Evolutionary conservation across 2,113 vertebrate genomes (phyloP).

Genomic region (Psammodynastes pulverulentus): DNA sequence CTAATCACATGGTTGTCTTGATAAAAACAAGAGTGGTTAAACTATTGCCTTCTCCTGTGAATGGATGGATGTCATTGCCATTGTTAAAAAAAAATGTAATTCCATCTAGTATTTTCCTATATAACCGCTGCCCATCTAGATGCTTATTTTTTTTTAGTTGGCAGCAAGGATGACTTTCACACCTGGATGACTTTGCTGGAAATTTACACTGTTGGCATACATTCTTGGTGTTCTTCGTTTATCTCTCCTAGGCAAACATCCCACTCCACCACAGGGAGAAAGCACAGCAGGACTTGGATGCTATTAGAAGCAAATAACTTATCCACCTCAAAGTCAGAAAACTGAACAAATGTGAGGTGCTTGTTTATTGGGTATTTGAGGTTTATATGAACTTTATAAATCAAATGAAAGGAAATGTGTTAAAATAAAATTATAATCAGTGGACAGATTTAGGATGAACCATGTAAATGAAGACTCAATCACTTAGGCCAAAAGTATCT

Average conservation of each 20-base stretch:
- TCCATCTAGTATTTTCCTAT: neutral
- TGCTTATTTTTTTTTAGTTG: neutral
- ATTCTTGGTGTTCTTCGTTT: neutral
- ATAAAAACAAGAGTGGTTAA: neutral
- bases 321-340: neutral
- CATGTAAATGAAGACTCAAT: neutral
- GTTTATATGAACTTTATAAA: neutral
- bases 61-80: neutral
- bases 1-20: neutral
- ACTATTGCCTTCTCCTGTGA: neutral
- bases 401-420: neutral
- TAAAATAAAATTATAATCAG: neutral
- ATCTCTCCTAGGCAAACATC: neutral
- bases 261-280: too few species aligned
- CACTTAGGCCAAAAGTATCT: neutral
- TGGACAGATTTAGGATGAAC: neutral
- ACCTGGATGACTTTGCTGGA: too few species aligned
- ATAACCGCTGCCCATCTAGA: neutral
- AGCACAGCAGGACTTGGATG: neutral
- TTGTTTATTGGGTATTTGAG: neutral
- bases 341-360: neutral
- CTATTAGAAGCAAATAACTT: neutral
- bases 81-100: neutral
- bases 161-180: neutral
- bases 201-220: too few species aligned